These are phyloP conservation scores for Drosophila nigricruria DNA, from an alignment of 2,888 invertebrate species.

Conservation along the genomic window DNA sequence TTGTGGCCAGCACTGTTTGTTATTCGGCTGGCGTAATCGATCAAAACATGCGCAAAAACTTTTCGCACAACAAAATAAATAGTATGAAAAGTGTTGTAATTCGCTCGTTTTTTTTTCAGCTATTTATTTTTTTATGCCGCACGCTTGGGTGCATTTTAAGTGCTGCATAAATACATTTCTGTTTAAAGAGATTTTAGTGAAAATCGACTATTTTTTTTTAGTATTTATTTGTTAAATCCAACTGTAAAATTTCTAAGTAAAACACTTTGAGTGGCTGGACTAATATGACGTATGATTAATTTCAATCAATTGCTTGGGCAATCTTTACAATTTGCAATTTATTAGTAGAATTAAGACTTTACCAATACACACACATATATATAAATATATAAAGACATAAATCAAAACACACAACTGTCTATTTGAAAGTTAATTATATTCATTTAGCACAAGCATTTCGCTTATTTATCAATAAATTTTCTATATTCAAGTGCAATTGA, in stretches of 20 bases:
- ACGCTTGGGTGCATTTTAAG: constrained; percentile 26
- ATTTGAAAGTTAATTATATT: constrained; percentile 11
- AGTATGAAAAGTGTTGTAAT: constrained; percentile 9
- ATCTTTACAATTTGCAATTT: constrained; percentile 12
- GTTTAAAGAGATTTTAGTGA: constrained; percentile 8
- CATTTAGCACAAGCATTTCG: neutral
- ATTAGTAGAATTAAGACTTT: constrained; percentile 7
- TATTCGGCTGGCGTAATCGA: constrained; percentile 22
- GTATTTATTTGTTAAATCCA: neutral
- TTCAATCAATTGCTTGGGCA: neutral
- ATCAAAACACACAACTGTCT: constrained; percentile 1
- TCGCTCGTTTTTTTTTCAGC: constrained; percentile 6
- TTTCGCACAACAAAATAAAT: neutral
- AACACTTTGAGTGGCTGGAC: neutral
- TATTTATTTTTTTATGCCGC: constrained; percentile 10
- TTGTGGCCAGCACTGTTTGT: constrained; percentile 12
- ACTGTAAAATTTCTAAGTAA: neutral
- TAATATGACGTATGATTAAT: constrained; percentile 9
- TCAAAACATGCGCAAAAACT: constrained; percentile 18
- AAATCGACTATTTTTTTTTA: neutral
- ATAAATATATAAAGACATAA: neutral
- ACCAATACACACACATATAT: neutral
- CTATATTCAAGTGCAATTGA: neutral
- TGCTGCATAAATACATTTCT: constrained; percentile 17
- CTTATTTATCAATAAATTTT: constrained; percentile 13